These are phyloP conservation scores for Drosophila incognita DNA, from an alignment of 2,888 invertebrate genomes.

Conservation along the genomic window DNA sequence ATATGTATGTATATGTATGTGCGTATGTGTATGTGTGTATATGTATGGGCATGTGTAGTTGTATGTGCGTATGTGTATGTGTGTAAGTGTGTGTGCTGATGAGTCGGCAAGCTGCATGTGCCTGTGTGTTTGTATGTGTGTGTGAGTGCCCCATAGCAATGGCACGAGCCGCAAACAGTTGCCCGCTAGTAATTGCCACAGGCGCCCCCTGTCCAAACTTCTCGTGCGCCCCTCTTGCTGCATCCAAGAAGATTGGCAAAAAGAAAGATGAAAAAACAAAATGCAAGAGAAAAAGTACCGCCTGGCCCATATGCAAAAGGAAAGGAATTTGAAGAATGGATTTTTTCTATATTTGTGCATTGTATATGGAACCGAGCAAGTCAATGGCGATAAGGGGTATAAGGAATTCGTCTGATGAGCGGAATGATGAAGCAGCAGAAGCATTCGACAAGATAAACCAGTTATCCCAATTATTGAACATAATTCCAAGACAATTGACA, in stretches of 20 bases:
- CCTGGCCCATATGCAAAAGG: slow-evolving; percentile 51
- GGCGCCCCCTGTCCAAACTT: not conserved
- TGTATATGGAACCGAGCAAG: slow-evolving; percentile 4
- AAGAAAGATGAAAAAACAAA: not conserved
- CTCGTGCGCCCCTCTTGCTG: not conserved
- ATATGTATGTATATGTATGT: not conserved
- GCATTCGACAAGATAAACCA: not conserved
- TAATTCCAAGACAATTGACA: not conserved
- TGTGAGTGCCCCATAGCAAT: slow-evolving; percentile 26
- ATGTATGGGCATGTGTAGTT: slow-evolving; percentile 17
- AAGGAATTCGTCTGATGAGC: not conserved
- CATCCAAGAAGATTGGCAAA: slow-evolving; percentile 37
- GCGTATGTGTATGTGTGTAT: not conserved
- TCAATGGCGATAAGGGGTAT: not conserved
- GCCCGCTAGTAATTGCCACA: slow-evolving; percentile 28
- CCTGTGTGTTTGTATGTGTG: slow-evolving; percentile 23
- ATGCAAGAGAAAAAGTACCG: slow-evolving; percentile 16
- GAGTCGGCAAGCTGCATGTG: slow-evolving; percentile 52
- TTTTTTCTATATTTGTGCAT: slow-evolving; percentile 16
- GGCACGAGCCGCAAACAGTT: slow-evolving; percentile 48
- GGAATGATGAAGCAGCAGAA: not conserved
- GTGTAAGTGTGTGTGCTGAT: slow-evolving; percentile 33
- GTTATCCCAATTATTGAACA: slow-evolving; percentile 1
- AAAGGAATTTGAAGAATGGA: slow-evolving; percentile 47
- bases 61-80: not conserved